Conservation (phyloP, 1,140 invertebrate species). For the Leptinotarsa undecemlineata region DNA sequence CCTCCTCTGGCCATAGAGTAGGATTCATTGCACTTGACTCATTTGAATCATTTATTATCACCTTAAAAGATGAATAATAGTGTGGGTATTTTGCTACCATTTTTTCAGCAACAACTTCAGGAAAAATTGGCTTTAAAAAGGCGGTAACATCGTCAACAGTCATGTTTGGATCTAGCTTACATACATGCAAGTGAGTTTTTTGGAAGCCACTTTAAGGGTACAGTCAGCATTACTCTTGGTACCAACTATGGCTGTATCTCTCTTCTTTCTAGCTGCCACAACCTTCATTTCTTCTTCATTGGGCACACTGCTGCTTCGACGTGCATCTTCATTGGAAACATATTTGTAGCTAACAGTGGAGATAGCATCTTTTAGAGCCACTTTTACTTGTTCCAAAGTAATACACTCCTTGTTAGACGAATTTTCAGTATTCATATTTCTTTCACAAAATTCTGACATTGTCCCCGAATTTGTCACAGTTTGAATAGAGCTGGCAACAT, state of each 20-base stretch:
- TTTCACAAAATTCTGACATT: no score
- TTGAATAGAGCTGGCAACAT: no score
- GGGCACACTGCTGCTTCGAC: no score
- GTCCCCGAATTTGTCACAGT: no score
- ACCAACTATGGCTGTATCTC: not conserved
- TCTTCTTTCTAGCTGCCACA: no score
- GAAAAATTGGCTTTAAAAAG: slow-evolving; percentile 3
- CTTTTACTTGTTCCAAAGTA: no score
- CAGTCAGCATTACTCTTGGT: not conserved
- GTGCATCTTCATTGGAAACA: no score
- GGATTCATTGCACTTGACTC: not conserved
- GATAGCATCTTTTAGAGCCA: no score
- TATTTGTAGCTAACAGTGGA: no score
- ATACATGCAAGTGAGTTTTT: not conserved
- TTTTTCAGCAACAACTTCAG: slow-evolving; percentile 1
- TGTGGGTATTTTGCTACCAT: slow-evolving; percentile 5
- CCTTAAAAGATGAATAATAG: slow-evolving; percentile 17
- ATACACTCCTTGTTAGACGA: no score
- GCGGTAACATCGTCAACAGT: not conserved
- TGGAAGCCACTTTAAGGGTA: not conserved
- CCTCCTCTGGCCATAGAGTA: not conserved
- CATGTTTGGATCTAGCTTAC: not conserved
- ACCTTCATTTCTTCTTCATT: no score
- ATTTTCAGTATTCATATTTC: no score
- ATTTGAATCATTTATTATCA: slow-evolving; percentile 11